These are phyloP conservation scores for Psylliodes chrysocephalus DNA, from an alignment of 2,888 invertebrate genomes.

Conservation along the genomic window DNA sequence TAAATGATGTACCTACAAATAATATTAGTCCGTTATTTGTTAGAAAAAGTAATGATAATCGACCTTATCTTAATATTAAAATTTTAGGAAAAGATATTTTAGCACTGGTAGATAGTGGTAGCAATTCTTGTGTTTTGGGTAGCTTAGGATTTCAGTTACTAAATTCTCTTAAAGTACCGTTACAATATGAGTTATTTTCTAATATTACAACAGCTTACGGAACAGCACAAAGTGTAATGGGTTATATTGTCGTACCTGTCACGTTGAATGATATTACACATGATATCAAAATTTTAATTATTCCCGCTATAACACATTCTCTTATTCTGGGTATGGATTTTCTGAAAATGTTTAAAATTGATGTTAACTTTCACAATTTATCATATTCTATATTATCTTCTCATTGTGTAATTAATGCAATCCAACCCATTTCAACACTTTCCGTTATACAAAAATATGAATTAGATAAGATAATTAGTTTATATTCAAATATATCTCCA, in stretches of 20 bases:
- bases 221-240: neutral
- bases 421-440: constrained; percentile 9
- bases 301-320: constrained; percentile 16
- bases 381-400: constrained; percentile 18
- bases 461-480: neutral
- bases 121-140: constrained; percentile 13
- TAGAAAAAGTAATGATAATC: neutral
- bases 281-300: constrained; percentile 8
- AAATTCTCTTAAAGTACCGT: neutral
- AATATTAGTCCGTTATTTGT: constrained; percentile 4
- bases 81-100: too few relatives aligned
- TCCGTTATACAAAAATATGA: neutral
- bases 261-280: neutral
- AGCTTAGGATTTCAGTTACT: neutral
- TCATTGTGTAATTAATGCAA: constrained; percentile 3
- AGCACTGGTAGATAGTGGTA: constrained; percentile 4
- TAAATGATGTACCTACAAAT: neutral
- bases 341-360: constrained; percentile 14
- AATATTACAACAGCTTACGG: constrained; percentile 14
- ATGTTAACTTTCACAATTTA: constrained; percentile 21
- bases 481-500: constrained; percentile 11
- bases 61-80: constrained; percentile 2
- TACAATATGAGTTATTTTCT: constrained; percentile 3
- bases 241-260: constrained; percentile 1
- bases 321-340: constrained; percentile 23